phyloP scores from a whole-genome alignment of 2,113 vertebrate genomes.

The Stigmatopora argus region DNA sequence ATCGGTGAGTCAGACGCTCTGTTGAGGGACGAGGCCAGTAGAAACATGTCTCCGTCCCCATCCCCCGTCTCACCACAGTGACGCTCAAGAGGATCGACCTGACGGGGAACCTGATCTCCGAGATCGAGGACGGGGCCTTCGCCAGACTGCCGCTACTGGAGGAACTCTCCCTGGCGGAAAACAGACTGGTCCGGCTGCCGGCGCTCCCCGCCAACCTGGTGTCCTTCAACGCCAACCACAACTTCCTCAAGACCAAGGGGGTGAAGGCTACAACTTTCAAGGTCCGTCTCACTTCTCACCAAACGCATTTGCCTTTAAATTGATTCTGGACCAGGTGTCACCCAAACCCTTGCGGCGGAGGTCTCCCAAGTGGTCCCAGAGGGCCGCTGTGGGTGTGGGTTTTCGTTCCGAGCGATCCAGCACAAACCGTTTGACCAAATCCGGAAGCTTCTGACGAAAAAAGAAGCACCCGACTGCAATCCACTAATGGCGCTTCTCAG shows the following conservation, averaged over 20 bases:
- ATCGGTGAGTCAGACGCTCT: slow-evolving; percentile 73
- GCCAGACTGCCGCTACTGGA: slow-evolving; percentile 82
- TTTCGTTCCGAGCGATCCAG: too few relatives aligned
- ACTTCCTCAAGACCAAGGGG: slow-evolving; percentile 86
- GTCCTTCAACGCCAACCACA: slow-evolving; percentile 84
- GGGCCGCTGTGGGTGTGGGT: too few relatives aligned
- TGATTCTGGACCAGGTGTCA: background rate
- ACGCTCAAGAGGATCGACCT: slow-evolving; percentile 93
- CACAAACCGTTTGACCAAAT: too few relatives aligned
- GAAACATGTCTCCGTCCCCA: too few relatives aligned
- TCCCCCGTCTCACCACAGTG: slow-evolving; percentile 66
- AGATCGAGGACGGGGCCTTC: slow-evolving; percentile 93
- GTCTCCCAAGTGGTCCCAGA: too few relatives aligned
- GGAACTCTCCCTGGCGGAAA: slow-evolving; percentile 88
- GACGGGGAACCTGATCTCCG: slow-evolving; percentile 88
- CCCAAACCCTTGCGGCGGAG: too few relatives aligned
- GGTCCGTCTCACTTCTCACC: slow-evolving; percentile 62
- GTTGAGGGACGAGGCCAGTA: too few relatives aligned
- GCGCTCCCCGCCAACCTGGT: slow-evolving; percentile 83
- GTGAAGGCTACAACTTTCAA: slow-evolving; percentile 93
- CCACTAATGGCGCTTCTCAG: too few relatives aligned
- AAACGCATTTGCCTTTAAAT: background rate
- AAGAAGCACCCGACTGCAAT: too few relatives aligned
- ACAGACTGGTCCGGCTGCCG: slow-evolving; percentile 84
- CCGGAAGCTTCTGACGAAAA: too few relatives aligned